phyloP scores from a whole-genome alignment of 2,797 vertebrate species.

The Delichon dasypus region DNA sequence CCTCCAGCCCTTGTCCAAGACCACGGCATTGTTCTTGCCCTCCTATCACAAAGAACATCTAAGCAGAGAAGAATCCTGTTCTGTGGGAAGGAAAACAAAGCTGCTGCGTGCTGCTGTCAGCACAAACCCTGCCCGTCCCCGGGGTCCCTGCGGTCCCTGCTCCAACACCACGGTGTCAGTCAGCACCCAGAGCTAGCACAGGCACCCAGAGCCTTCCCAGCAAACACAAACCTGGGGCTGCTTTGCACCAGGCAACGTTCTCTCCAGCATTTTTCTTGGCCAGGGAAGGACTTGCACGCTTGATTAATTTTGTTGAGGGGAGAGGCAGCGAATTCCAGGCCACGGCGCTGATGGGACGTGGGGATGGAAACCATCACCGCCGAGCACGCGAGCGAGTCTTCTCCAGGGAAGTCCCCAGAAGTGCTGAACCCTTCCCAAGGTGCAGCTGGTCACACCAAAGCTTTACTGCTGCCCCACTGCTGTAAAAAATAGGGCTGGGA shows the following conservation, averaged over 20 bases:
- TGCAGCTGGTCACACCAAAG: background rate
- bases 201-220: slow-evolving; percentile 38
- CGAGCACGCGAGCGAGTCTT: background rate
- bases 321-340: background rate
- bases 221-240: background rate
- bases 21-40: background rate
- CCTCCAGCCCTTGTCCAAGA: background rate
- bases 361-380: background rate
- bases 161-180: background rate
- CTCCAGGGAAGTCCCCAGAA: background rate
- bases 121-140: background rate
- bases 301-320: slow-evolving; percentile 23
- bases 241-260: background rate
- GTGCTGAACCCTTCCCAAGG: background rate
- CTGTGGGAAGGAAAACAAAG: background rate
- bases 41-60: background rate
- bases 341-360: rapidly evolving
- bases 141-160: background rate
- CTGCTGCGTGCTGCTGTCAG: background rate
- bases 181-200: background rate
- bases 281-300: background rate
- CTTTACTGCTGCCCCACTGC: background rate
- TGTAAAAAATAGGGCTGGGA: background rate
- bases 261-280: slow-evolving; percentile 42
- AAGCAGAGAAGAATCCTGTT: background rate